Conservation (phyloP, 1,140 invertebrate species). For the Aphelinus atriplicis region DNA sequence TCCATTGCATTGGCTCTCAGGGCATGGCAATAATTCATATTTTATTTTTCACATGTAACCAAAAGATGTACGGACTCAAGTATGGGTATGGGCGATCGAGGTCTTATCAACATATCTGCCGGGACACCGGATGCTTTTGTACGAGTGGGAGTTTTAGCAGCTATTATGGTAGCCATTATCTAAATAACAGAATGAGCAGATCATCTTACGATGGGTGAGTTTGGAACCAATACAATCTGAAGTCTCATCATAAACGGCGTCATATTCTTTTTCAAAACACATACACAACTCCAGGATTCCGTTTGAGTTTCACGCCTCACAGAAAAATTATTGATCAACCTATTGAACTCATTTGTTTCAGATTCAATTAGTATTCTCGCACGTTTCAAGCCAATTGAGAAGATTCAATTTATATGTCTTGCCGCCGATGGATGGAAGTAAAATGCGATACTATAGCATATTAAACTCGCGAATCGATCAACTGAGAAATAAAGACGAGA, state of each 20-base stretch:
- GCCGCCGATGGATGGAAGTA: conserved; percentile 27
- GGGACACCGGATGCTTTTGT: conserved; percentile 27
- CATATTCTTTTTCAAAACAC: too few species aligned
- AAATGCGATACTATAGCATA: background rate
- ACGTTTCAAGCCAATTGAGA: background rate
- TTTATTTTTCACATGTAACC: conserved; percentile 1
- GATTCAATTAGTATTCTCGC: background rate
- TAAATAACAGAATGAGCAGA: too few species aligned
- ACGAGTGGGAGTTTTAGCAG: conserved; percentile 29
- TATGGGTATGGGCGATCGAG: conserved; percentile 33
- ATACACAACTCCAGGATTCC: too few species aligned
- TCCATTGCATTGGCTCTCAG: too few species aligned
- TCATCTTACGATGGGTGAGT: too few species aligned
- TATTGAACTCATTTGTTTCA: background rate
- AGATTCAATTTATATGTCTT: conserved; percentile 7
- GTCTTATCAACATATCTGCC: conserved; percentile 37
- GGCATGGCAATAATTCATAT: background rate
- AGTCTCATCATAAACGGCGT: too few species aligned
- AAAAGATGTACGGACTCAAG: conserved; percentile 6
- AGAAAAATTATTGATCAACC: too few species aligned
- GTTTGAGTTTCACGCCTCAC: too few species aligned
- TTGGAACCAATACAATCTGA: too few species aligned
- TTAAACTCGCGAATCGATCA: conserved; percentile 8
- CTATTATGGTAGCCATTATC: conserved; percentile 9
- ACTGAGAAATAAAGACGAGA: background rate